Base-by-base conservation (phyloP, 2,888 invertebrate species). In the Sarcophaga subvicina region DNA sequence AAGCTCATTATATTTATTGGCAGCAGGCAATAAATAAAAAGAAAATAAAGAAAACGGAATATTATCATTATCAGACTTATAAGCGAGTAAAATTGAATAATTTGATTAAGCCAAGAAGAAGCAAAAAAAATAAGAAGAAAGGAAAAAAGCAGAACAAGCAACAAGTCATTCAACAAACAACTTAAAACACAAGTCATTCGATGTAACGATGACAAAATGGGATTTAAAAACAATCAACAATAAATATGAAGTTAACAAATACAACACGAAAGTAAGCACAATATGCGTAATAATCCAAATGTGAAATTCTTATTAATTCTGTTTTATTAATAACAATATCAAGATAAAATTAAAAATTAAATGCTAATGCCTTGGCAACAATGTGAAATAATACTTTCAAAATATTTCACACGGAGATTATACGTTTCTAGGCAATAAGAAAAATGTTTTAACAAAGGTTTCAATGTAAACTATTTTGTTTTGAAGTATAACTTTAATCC, bases 151-250 rank as follows among this genome's bases (percentile, higher is more conserved):
- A 2, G 37, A 59, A 49, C 22, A 66, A 71, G 64, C 69, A 77
- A 82, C 82, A 82, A 71, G 76, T 82, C 71, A 77, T 77, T 37
- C 37, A 37, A 37, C 37, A 37, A 37, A 37, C 47, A 59, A 17
- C 60, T 71, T 77, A 60, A 62, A 77, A 83, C 37, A 27, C 37
- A 62, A 62, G 25, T 81, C 20, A 69, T 69, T 69, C 69, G 3
- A 37, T 81, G 37, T 62, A 17, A 63, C 60, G 37, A 75, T 69
- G 75, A 69, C 81, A 75, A 69, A 22, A 37, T n/a, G 22, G 75
- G 75, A 75, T 63, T 62, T 73, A 14, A 73, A 67, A 62, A 73
- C 25, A 62, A 63, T 81, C 75, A 81, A 69, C 47, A 62, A 37
- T 37, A 47, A 69, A 75, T 63, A 49, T 54, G 62, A 69, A 62